Base-by-base conservation (phyloP, 1,140 invertebrate genomes). In the Drosophila tropicalis region DNA sequence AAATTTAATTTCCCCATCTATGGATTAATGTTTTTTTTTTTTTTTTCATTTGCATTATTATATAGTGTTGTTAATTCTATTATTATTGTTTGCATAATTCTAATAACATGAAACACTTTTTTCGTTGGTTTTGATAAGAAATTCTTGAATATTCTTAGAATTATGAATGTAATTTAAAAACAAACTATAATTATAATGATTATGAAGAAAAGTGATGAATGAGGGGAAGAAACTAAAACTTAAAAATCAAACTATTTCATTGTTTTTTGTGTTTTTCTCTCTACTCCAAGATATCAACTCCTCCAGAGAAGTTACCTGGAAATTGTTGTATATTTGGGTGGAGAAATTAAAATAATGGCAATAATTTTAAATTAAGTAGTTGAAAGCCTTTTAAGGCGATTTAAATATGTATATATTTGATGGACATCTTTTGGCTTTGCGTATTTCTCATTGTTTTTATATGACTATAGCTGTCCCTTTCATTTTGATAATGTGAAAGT, bases 21-120 rank as follows among this genome's bases (percentile, higher is more conserved):
- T 25, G 22, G 22, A 25, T 15, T 5, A 44, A 7, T 44, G 4
- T 15, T 5, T 15, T 17, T 4, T 51, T 51, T 51, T 51, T 51
- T 51, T 51, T 34, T 57, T 15, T 5, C 9, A 36, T 58, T 29
- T 19, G 54, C 76, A 70, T 82, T 75, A 87, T 64, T 79, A 51
- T 13, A 12, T 82, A 83, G 83, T 82, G 83, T 87, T 87, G 83
- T 87, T 87, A 87, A 86, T 86, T 70, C 44, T 70, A 80, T 82
- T 87, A 87, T 87, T 87, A 83, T 51, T 76, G 80, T 89, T 83
- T 83, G 72, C 72, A 89, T 83, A 83, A 87, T 78, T 75, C 44
- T 85, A 68, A 85, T 86, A 78, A 71, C 67, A 79, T 76, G 71
- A 68, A 39, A 39, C 10, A 13, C 64, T 39, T 41, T 68, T 69